phyloP scores from a whole-genome alignment of 2,113 vertebrate species.

The Tonatia bakeri region DNA sequence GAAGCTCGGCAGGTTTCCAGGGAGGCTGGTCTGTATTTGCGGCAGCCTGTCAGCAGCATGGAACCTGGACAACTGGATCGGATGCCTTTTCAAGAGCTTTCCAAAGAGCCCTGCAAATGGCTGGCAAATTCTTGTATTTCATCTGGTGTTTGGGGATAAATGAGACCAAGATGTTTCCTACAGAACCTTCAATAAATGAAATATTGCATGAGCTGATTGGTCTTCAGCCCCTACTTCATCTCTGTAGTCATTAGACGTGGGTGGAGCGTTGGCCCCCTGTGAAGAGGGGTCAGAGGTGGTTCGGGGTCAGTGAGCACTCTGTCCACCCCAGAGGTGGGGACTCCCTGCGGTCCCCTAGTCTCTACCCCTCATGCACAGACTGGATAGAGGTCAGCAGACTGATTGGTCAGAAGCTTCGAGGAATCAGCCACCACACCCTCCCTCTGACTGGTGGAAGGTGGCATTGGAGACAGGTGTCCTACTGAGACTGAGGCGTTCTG shows the following conservation, averaged over 20 bases:
- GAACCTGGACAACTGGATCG: accelerated
- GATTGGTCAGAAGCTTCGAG: neutral
- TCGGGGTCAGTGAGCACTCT: neutral
- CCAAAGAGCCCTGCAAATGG: neutral
- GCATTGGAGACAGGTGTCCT: no score
- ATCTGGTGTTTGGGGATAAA: neutral
- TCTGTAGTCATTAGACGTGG: neutral
- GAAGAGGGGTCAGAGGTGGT: neutral
- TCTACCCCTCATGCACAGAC: neutral
- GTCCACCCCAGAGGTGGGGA: neutral
- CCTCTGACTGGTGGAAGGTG: neutral
- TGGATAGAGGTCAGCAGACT: neutral
- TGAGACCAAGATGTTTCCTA: neutral
- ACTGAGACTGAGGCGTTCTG: neutral
- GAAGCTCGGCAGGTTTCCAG: neutral
- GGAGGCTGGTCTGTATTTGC: neutral
- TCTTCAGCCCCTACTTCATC: neutral
- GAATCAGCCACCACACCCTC: neutral
- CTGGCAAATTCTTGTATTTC: neutral
- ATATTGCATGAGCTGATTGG: neutral
- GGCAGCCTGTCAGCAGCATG: accelerated
- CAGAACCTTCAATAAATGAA: neutral
- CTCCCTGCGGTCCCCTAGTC: accelerated
- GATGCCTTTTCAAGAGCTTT: neutral
- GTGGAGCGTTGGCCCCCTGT: neutral